Evolutionary conservation across 92 coral and sea anemone genomes (phyloP), one percentile per base, ranked within the genome.

Genomic region (Siderastrea radians): DNA sequence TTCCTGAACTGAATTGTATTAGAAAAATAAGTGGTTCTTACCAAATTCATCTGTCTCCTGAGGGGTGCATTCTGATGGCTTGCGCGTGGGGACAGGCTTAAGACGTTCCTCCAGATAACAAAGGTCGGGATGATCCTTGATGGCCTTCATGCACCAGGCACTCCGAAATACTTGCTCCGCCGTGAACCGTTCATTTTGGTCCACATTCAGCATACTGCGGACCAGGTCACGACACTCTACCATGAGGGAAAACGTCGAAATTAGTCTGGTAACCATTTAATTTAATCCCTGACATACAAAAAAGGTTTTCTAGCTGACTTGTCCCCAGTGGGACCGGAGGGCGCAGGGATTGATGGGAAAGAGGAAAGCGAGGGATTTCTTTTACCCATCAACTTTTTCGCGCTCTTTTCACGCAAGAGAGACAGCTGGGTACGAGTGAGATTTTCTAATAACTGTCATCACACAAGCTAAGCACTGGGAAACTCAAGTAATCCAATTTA

Each of bases 181-280:
- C 44, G 88, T 13, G 43, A 77, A 54, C 51, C 99, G 96, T 58
- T 93, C 80, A 72, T 87, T 86, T 81, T 92, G 90, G 87, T 97
- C 94, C 54, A 85, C 66, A 52, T 93, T 87, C 58, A 97, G 87
- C 98, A 94, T 95, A 61, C 75, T 80, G 26, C 96, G 94, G 15
- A 97, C 89, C 72, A 97, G 77, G 59, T 83, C 92, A 44, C 98
- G 93, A 81, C 97, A 97, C 50, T 84, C 99, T 97, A 78, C 38
- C 46, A 49, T 4, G 17, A 64, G 26, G 45, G 54, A 64, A 43
- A 17, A 58, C 19, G n/a, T 44, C 1, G 49, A 38, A 10, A 5
- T 13, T 3, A 46, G 16, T 1, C 5, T 11, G 5, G 12, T n/a
- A 3, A 9, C 49, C 16, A 3, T 1, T 10, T 50, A 74, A 68